phyloP scores from a whole-genome alignment of 2,888 invertebrate genomes.

The Spodoptera picta region DNA sequence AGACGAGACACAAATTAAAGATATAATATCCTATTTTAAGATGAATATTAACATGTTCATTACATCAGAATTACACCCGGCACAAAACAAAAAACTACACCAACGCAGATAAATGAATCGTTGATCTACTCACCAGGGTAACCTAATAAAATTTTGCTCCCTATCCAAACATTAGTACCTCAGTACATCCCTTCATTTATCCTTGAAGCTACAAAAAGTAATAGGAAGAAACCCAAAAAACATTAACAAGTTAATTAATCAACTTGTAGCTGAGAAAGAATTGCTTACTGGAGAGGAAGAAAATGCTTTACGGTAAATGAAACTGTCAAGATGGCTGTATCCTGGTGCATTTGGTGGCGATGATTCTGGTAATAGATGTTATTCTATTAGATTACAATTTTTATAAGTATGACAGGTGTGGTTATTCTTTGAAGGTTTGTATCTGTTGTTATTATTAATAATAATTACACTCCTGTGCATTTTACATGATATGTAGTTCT shows the following conservation, averaged over 20 bases:
- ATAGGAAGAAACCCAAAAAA: constrained; percentile 44
- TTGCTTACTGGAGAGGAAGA: constrained; percentile 53
- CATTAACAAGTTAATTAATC: constrained; percentile 68
- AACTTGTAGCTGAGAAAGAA: constrained; percentile 54
- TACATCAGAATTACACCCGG: too few relatives aligned
- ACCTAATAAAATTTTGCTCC: constrained; percentile 10
- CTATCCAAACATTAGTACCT: constrained; percentile 18
- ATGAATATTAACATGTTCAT: too few relatives aligned
- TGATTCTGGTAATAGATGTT: not conserved
- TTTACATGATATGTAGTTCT: too few relatives aligned
- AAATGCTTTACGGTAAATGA: constrained; percentile 37
- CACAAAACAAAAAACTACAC: not conserved
- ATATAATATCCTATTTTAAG: too few relatives aligned
- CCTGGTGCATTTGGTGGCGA: not conserved
- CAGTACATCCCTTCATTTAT: constrained; percentile 45
- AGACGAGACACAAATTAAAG: too few relatives aligned
- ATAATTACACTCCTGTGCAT: too few relatives aligned
- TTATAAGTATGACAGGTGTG: too few relatives aligned
- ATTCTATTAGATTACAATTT: not conserved
- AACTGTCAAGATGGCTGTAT: constrained; percentile 13
- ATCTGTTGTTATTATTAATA: too few relatives aligned
- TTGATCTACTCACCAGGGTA: constrained; percentile 8
- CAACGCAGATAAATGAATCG: not conserved
- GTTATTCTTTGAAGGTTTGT: too few relatives aligned
- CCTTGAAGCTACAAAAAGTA: constrained; percentile 40